Percentiles rank a stretch among this genome's conserved stretches.
These are phyloP conservation scores for Chloroclysta siterata DNA, from an alignment of 2,888 invertebrate species.

Conservation along the genomic window DNA sequence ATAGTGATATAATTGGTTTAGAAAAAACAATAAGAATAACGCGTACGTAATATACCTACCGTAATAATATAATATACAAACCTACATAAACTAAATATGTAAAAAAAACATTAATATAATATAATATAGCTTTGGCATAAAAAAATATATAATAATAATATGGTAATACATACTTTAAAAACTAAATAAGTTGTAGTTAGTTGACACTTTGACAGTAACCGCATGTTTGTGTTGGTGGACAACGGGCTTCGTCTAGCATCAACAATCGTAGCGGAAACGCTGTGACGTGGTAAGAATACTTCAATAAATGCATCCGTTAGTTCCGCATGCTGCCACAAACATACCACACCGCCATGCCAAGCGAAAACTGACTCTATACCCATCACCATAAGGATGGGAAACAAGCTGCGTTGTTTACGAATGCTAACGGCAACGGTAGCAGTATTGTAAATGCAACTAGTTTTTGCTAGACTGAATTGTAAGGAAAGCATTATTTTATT, in stretches of 20 bases:
- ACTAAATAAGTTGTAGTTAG: neutral
- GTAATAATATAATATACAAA: too few species aligned
- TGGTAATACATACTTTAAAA: too few species aligned
- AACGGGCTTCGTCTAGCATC: constrained; percentile 40
- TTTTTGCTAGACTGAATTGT: constrained; percentile 34
- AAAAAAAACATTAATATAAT: too few species aligned
- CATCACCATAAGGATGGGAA: constrained; percentile 2
- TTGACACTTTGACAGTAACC: constrained; percentile 1
- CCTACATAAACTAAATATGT: too few species aligned
- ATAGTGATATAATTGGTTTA: too few species aligned
- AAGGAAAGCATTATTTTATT: constrained; percentile 22
- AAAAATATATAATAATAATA: too few species aligned
- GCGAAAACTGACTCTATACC: constrained; percentile 7
- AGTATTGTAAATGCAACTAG: constrained; percentile 44
- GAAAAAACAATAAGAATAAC: too few species aligned
- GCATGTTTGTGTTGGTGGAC: constrained; percentile 19
- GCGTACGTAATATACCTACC: too few species aligned
- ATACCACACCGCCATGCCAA: constrained; percentile 14
- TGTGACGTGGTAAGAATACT: constrained; percentile 68
- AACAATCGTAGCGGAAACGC: constrained; percentile 72
- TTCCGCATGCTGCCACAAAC: constrained; percentile 62
- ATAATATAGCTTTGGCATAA: too few species aligned
- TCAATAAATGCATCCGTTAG: constrained; percentile 70
- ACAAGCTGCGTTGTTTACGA: constrained; percentile 26
- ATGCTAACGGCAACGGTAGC: constrained; percentile 40